Evolutionary conservation across 2,888 invertebrate genomes (phyloP), one percentile per base, ranked within the genome.

Genomic region (Hybos culiciformis): DNA sequence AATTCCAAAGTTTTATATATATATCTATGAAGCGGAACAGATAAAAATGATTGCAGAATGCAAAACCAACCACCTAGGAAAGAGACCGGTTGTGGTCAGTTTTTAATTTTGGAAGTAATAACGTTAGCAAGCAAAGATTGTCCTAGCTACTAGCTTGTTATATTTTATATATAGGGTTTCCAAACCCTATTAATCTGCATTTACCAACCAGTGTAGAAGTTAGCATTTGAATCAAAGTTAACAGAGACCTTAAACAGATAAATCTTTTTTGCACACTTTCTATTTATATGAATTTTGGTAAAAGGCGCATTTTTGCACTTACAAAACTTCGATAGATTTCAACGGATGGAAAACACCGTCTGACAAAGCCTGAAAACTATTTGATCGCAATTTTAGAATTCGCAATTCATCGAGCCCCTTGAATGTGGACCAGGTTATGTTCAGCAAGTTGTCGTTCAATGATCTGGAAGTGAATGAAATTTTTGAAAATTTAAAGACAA

Each of bases 331-430:
- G 49, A 92, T 77, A 50, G 76, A 79, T 50, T 75, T 77, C 54
- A 93, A 75, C 42, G 85, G 86, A 74, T 80, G 90, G 66, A 94
- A 94, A 41, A 90, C 83, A 44, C 90, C 93, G 72, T 91, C 91
- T 57, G 80, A 77, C 44, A 94, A 72, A 53, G 74, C 73, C 43
- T 73, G 71, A 53, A 94, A 85, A 52, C 75, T 74, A 65, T 94
- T 94, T 53, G 81, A 75, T 58, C 81, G 80, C 46, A 94, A 67
- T 60, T 83, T 84, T 33, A 94, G 69, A 40, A 76, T 75, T 40
- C 77, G 76, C 47, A 94, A 68, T 53, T 77, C 76, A 42, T 76
- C 73, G 51, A 92, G 69, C 19, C 81, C 82, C 62, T 80, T 76
- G 63, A 94, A 91, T 42, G 82, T 78, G 42, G 92, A 71, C 45